Evolutionary conservation across 53 echinoderm and acorn worm species (phyloP), one percentile per base, ranked within the genome.

Genomic region (Henricia sp.): DNA sequence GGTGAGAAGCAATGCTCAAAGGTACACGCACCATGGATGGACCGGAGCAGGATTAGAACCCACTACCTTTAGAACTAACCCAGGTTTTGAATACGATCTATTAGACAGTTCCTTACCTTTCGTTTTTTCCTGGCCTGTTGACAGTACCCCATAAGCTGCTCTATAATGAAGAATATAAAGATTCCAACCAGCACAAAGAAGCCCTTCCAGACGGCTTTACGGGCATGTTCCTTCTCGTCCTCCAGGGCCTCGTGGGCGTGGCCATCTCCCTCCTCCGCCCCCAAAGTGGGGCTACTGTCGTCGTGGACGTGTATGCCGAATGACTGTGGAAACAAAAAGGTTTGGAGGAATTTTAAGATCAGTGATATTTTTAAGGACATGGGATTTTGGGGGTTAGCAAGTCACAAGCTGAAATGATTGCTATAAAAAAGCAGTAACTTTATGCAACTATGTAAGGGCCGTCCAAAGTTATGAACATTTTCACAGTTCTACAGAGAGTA

Each of bases 151-250:
- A 96, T 85, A 20, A 87, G 36, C 66, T 91, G 92, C 68, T 94
- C 94, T 53, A 92, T 86, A 48, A 92, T 64, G 72, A 96, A 96
- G 80, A 96, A 96, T 37, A 77, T 50, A 46, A 93, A 94, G 64
- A 94, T 94, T 6, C 97, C 97, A 1, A 85, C 1, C 19, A 94
- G 86, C 2, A 92, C 90, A 13, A 83, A 86, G 33, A 88, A 84
- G 1, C 97, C 97, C 41, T 92, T 89, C 82, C 87, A 94, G 16
- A 96, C 91, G n/a, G 91, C 89, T 10, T 75, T 41, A 29, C 66
- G 69, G 41, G 77, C 89, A 19, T 67, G 55, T 13, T 83, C 51
- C 14, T 50, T 63, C 63, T 65, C 80, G 0, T 38, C 27, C 1
- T 42, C 43, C 5, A 27, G n/a, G 1, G 57, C 57, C 8, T 50